Evolutionary conservation across 2,797 vertebrate species (phyloP), one percentile per base, ranked within the genome.

Genomic region (Erethizon dorsatum): DNA sequence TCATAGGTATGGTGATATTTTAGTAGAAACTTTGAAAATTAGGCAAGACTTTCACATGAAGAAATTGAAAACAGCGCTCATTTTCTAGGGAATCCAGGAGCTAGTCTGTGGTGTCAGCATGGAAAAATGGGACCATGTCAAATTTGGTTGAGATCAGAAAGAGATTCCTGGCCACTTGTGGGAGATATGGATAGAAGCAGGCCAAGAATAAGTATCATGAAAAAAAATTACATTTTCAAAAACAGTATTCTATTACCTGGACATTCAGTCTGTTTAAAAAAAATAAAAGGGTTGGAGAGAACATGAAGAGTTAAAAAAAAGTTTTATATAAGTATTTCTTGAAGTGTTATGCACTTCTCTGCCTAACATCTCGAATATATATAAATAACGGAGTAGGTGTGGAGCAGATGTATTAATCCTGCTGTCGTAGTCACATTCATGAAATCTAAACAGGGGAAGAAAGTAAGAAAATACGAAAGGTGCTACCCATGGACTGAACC

Each of bases 21-120:
- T 82, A 85, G 13, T 69, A 67, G 54, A 47, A 88, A 83, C 14
- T 47, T 88, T 56, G n/a, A 95, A 88, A 88, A 84, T 75, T 24
- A 80, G 26, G 17, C 12, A 80, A 77, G 71, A 56, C 75, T 92
- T 75, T 86, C 26, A 65, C 20, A 88, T 13, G 37, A 80, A 88
- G 22, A 11, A 63, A 28, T 33, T 4, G 54, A 82, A 71, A 69
- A 57, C 5, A 9, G 6, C 24, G 52, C 50, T 77, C 4, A 4
- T 65, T n/a, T 79, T 65, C 45, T 50, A 33, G 69, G 63, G 8
- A 85, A 77, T 17, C n/a, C 7, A 52, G 22, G 37, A 79, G 18
- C 56, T 69, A 69, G 31, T 52, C 56, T 83, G 22, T 57, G 54
- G 45, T 57, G 45, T 54, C 6, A 82, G 13, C 15, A 67, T 79